Evolutionary conservation across 2,797 vertebrate species (phyloP).

Genomic region (Silurus aristotelis): DNA sequence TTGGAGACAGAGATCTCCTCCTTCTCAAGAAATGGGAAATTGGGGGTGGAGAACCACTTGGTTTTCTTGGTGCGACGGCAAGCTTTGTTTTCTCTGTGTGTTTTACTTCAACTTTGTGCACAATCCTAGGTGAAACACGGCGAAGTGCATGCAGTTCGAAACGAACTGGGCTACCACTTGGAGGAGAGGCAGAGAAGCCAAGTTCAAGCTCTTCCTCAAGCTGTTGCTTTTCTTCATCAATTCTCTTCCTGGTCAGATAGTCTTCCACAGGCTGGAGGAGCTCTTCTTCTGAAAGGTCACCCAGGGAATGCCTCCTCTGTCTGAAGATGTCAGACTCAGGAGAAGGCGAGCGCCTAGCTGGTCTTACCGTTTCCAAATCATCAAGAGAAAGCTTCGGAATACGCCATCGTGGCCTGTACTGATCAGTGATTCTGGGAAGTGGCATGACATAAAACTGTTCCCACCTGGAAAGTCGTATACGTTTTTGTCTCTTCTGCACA

Average conservation of each 20-base stretch:
- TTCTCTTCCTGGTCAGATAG: constrained; percentile 86
- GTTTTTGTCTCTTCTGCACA: constrained; percentile 91
- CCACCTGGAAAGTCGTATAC: constrained; percentile 98
- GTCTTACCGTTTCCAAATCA: constrained; percentile 94
- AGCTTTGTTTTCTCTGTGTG: constrained; percentile 77
- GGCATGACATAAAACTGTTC: constrained; percentile 99
- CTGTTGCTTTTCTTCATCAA: constrained; percentile 86
- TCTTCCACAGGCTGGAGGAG: constrained; percentile 87
- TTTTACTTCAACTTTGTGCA: constrained; percentile 58
- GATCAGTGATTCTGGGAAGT: constrained; percentile 93
- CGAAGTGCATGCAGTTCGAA: constrained; percentile 81
- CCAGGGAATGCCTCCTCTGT: constrained; percentile 89
- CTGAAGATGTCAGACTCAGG: constrained; percentile 86
- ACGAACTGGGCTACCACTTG: constrained; percentile 85
- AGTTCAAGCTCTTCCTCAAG: constrained; percentile 96
- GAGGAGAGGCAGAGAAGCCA: constrained; percentile 95
- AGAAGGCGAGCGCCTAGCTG: constrained; percentile 86
- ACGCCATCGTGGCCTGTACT: constrained; percentile 95
- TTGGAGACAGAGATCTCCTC: constrained; percentile 93
- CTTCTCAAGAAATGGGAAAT: constrained; percentile 86
- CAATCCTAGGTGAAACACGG: constrained; percentile 62
- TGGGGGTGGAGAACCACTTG: constrained; percentile 75
- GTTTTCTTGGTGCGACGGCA: constrained; percentile 73
- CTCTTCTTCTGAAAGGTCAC: constrained; percentile 93
- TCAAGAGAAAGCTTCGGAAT: constrained; percentile 94